These are phyloP conservation scores for Trachelus tabidus DNA, from an alignment of 2,888 invertebrate genomes.

Conservation along the genomic window DNA sequence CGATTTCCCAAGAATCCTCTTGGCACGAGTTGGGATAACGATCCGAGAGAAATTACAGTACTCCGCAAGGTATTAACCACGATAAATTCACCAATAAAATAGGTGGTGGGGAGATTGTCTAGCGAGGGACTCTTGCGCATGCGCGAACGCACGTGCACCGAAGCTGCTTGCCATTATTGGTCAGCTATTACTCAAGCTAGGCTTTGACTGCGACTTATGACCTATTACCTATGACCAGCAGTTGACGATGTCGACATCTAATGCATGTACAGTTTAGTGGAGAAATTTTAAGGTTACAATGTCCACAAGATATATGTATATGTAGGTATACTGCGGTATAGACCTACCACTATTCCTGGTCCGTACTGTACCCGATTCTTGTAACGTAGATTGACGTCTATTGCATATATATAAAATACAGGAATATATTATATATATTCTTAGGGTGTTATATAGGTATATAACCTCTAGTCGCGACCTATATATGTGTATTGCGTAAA, in stretches of 20 bases:
- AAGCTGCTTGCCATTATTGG: neutral
- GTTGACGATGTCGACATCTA: neutral
- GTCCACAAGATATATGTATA: too few species aligned
- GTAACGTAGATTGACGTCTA: neutral
- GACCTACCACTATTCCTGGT: neutral
- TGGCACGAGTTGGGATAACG: neutral
- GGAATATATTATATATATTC: neutral
- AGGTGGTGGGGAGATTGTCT: neutral
- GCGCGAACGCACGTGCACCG: constrained; percentile 5
- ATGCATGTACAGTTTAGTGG: neutral
- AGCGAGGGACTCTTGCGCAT: neutral
- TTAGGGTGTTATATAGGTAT: neutral
- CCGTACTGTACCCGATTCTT: neutral
- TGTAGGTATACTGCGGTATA: too few species aligned
- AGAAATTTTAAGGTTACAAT: neutral
- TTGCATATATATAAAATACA: neutral
- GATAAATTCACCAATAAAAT: neutral
- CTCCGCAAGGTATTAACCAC: neutral
- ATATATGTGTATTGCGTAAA: neutral
- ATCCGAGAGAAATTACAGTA: neutral
- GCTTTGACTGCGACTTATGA: constrained; percentile 16
- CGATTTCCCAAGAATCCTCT: neutral
- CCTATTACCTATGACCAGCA: constrained; percentile 11
- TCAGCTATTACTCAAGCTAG: neutral
- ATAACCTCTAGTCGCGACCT: neutral